Evolutionary conservation across 2,797 vertebrate species (phyloP), one percentile per base, ranked within the genome.

Genomic region (Cyclura pinguis): DNA sequence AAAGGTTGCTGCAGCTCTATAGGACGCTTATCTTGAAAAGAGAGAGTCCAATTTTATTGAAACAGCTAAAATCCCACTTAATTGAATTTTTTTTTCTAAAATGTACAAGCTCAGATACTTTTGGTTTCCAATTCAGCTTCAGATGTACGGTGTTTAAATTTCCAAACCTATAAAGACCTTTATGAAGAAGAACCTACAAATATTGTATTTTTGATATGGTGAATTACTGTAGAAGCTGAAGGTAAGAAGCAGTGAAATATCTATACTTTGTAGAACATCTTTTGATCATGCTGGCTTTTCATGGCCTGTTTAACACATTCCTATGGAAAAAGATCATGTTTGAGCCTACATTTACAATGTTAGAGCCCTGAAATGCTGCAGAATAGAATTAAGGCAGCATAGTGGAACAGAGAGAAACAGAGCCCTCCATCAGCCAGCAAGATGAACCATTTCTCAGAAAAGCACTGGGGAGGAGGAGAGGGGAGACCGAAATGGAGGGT

Each of bases 21-120:
- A 96, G 97, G 97, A 97, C 98, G 97, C 99, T 99, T 99, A 99
- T 99, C 99, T 98, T 98, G 97, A 96, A 96, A 95, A 97, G 96
- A 97, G 97, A 97, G 98, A 98, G 98, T 98, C 98, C 98, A 97
- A 98, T 98, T 98, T 98, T 98, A 99, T 99, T 99, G 99, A 99
- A 98, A 99, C 98, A 97, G 97, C 98, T 98, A 98, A 99, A 99
- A 99, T 98, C 98, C 99, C 98, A 98, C 98, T 99, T 99, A 99
- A 99, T 99, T 99, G 99, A 99, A 99, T 99, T 99, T 99, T 98
- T 97, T 98, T 98, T 97, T 97, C 93, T 96, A 95, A 98, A 98
- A 98, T 98, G 98, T 98, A 98, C 98, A 98, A 98, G 98, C 98
- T 98, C 98, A 98, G 98, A 98, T 98, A 97, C 96, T 98, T 98